A percentile compares a stretch with the other conserved stretches of the same genome.
phyloP scores from a whole-genome alignment of 2,888 invertebrate genomes.

The Lycocerus yunnanus region DNA sequence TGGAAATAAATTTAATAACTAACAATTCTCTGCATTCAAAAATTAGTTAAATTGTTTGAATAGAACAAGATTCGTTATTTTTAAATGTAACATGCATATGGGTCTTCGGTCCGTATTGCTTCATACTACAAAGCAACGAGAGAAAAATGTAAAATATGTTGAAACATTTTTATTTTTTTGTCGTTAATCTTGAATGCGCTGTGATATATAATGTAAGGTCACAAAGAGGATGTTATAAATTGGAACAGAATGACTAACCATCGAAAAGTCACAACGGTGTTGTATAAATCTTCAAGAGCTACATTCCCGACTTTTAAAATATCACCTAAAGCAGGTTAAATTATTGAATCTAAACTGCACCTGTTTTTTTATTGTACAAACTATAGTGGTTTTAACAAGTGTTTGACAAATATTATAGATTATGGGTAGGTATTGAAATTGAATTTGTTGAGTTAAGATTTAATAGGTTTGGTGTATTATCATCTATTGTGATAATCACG shows the following conservation, averaged over 20 bases:
- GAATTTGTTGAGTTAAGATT: background rate
- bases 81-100: background rate
- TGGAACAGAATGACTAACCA: slow-evolving; percentile 24
- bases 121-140: background rate
- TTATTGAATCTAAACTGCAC: slow-evolving; percentile 18
- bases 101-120: background rate
- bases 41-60: background rate
- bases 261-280: slow-evolving; percentile 34
- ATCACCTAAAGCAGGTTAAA: slow-evolving; percentile 35
- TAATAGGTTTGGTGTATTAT: background rate
- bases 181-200: background rate
- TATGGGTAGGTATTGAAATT: background rate
- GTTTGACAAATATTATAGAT: slow-evolving; percentile 43
- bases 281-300: slow-evolving; percentile 45
- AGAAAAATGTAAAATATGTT: slow-evolving; percentile 19
- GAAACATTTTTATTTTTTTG: background rate
- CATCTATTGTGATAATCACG: background rate
- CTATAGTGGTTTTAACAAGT: slow-evolving; percentile 44
- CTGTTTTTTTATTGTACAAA: slow-evolving; percentile 45
- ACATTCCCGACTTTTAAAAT: slow-evolving; percentile 44
- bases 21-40: background rate
- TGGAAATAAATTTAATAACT: background rate
- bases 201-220: background rate
- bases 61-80: background rate
- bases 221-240: slow-evolving; percentile 32